Base-by-base conservation (phyloP, 2,888 invertebrate species). In the Polyploca ridens region DNA sequence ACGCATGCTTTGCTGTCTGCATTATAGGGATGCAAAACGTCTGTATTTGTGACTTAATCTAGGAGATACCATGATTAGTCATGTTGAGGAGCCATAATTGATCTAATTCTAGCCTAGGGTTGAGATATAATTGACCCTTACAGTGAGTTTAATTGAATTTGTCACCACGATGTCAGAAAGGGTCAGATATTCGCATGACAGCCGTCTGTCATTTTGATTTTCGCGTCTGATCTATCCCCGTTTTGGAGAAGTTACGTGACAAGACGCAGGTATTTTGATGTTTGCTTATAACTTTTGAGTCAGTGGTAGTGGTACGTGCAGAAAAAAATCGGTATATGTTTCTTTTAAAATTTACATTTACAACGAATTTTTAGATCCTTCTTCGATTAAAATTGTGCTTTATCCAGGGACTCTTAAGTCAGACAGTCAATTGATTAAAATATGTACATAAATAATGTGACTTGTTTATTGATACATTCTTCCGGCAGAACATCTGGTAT, bases 381-480 rank as follows among this genome's bases (percentile, higher is more conserved):
- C 35, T 7, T 35, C 8, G 10, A 10, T 38, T 0, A 38, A 38
- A 10, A 10, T 10, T 3, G 11, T 10, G 38, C 10, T 1, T 5
- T 11, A 38, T 38, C 11, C 8, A 10, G 38, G 41, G 4, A 41
- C 13, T 13, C 13, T 41, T 38, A 7, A 46, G 14, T 46, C 46
- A 46, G 16, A 49, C 7, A 49, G 6, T 16, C 16, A 16, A 6
- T 49, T 5, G n/a, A 49, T 7, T 49, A 4, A 16, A 49, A 7
- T 3, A 54, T 19, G 19, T 54, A 19, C 10, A 8, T 72, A 68
- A 72, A 71, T 71, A 64, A 71, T 71, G 66, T 74, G 57, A 63
- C 67, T 64, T 64, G 64, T 68, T 68, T 65, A 64, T 65, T 65
- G 70, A 49, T 62, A 13, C 64, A 64, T 33, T 13, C 46, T 61